A percentile compares a stretch with the other conserved stretches of the same genome.
phyloP scores from a whole-genome alignment of 2,113 vertebrate species.

The Recurvirostra avosetta region DNA sequence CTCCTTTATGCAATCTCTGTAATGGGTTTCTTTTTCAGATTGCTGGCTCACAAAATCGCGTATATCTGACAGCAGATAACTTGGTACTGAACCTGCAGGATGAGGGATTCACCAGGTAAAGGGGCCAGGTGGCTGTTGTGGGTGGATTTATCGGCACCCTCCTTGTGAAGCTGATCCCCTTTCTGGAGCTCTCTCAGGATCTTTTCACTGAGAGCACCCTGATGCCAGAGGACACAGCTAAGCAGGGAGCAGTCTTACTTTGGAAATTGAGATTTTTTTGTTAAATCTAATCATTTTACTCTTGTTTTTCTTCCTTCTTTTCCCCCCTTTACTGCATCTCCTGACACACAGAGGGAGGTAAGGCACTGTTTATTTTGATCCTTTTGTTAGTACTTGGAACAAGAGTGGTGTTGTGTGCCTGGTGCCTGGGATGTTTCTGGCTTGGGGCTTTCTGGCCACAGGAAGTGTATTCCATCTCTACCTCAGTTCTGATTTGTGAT shows the following conservation, averaged over 20 bases:
- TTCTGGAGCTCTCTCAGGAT: not conserved
- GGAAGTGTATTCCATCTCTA: not conserved
- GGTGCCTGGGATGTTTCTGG: not conserved
- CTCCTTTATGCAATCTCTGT: not conserved
- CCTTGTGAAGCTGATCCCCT: not conserved
- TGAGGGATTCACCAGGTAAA: slow-evolving; percentile 84
- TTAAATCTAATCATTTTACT: not conserved
- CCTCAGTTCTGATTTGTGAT: not conserved
- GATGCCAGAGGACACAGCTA: not conserved
- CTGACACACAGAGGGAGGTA: slow-evolving; percentile 75
- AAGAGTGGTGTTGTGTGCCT: not conserved
- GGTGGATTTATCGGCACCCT: not conserved
- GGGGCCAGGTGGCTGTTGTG: not conserved
- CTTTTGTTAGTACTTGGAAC: not conserved
- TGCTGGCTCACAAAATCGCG: slow-evolving; percentile 87
- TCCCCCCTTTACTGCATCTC: not conserved
- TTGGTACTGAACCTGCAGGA: slow-evolving; percentile 91
- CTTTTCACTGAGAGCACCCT: not conserved
- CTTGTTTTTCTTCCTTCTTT: not conserved
- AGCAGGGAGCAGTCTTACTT: not conserved
- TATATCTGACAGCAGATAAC: slow-evolving; percentile 91
- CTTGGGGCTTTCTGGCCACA: not conserved
- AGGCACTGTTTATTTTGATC: not conserved
- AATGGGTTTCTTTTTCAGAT: slow-evolving; percentile 71
- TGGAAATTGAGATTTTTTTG: not conserved